Conservation (phyloP, 1,140 invertebrate species). For the Subanguina moxae region DNA sequence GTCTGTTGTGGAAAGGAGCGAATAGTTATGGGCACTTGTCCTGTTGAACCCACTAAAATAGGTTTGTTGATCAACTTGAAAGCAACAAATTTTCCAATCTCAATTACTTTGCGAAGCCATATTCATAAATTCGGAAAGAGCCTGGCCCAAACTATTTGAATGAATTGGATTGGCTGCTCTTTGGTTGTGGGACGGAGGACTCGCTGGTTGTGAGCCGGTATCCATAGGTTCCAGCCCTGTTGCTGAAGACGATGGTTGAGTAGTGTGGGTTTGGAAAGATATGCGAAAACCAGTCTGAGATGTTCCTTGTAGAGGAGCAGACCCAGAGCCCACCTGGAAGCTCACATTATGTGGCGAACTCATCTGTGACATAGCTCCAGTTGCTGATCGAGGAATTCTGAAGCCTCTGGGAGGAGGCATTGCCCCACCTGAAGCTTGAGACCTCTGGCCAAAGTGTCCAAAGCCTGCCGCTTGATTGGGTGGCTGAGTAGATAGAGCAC, state of each 20-base stretch:
- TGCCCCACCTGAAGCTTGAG: too few species aligned
- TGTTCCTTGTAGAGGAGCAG: too few species aligned
- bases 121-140: neutral
- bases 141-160: neutral
- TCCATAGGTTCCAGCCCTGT: neutral
- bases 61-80: too few species aligned
- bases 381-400: neutral
- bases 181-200: neutral
- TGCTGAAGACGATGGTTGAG: neutral
- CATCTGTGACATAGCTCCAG: too few species aligned
- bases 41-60: too few species aligned
- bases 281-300: neutral
- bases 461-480: too few species aligned
- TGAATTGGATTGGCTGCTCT: neutral
- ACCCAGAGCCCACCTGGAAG: neutral
- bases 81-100: neutral
- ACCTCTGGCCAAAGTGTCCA: too few species aligned
- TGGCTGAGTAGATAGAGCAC: neutral
- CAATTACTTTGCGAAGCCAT: neutral
- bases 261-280: constrained; percentile 2
- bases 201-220: neutral
- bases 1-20: too few species aligned
- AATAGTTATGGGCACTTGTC: too few species aligned
- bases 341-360: neutral
- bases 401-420: neutral